Conservation (phyloP, 2,113 vertebrate genomes). For the Galeopterus variegatus region DNA sequence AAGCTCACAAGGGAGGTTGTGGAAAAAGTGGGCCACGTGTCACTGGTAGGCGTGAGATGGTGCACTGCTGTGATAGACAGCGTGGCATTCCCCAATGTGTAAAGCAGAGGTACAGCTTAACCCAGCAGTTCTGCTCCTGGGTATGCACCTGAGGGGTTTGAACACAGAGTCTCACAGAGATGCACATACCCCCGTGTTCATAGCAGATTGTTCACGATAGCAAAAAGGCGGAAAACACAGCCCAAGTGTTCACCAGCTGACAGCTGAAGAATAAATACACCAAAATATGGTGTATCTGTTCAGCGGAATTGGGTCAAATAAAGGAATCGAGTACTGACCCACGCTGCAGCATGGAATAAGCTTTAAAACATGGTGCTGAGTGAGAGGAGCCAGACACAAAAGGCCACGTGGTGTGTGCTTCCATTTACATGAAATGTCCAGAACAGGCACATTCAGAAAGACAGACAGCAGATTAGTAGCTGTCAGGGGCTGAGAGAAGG, state of each 20-base stretch:
- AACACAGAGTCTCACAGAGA: neutral
- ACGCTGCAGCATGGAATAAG: too few species aligned
- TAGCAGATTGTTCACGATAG: neutral
- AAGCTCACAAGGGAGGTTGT: neutral
- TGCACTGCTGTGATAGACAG: neutral
- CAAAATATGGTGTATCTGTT: neutral
- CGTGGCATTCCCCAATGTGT: neutral
- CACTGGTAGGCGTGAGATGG: neutral
- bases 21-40: too few species aligned
- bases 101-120: neutral
- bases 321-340: too few species aligned
- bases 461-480: neutral
- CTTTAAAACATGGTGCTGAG: neutral
- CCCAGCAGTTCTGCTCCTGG: neutral
- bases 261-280: neutral
- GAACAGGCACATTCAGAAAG: neutral
- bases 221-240: neutral
- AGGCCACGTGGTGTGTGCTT: neutral
- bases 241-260: neutral
- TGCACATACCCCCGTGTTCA: neutral
- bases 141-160: neutral
- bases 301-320: neutral
- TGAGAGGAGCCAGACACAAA: slow-evolving; percentile 24
- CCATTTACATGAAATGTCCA: neutral
- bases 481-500: neutral